Evolutionary conservation across 2,797 vertebrate genomes (phyloP), one percentile per base, ranked within the genome.

Genomic region (Kryptolebias ocellatus): DNA sequence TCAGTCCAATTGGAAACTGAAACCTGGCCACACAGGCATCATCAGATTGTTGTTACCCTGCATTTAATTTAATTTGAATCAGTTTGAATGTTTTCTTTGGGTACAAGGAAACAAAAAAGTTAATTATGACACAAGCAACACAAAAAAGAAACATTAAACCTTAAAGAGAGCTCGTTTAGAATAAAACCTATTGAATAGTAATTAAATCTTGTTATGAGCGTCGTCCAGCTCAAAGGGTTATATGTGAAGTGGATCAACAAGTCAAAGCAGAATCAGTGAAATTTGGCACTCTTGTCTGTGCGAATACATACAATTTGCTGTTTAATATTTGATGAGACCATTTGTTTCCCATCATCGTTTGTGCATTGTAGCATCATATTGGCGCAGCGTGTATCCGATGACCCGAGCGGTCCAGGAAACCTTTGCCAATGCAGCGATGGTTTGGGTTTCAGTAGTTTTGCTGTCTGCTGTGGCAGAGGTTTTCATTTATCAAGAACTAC

Each of bases 301-400:
- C 70, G 46, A 39, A 73, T 74, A 67, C 51, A 66, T 69, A 74
- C 60, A 53, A 16, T 5, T 9, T 16, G 51, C 4, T 56, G 18
- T 12, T 92, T 53, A 83, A 91, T 92, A 83, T 90, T 92, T 92
- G 76, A 93, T 88, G 76, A 59, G 49, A 45, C 80, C 18, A 47
- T 89, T 91, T 92, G 87, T 87, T 67, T 59, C 31, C 57, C 24
- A 42, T 85, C 64, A 83, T 79, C 76, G 63, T 75, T 64, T 79
- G 57, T 62, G 27, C 50, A 55, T 70, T 68, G 79, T 85, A 45
- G 74, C 67, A 67, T 86, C 56, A 72, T 63, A 87, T 72, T 70
- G 61, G 61, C 55, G 34, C n/a, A 55, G 62, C 76, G 66, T 14
- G 55, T 81, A 78, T 90, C 79, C 0, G 44, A 72, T 89, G 53